Conservation (phyloP, 2,888 invertebrate genomes). For the Sinhomidia bicolor region DNA sequence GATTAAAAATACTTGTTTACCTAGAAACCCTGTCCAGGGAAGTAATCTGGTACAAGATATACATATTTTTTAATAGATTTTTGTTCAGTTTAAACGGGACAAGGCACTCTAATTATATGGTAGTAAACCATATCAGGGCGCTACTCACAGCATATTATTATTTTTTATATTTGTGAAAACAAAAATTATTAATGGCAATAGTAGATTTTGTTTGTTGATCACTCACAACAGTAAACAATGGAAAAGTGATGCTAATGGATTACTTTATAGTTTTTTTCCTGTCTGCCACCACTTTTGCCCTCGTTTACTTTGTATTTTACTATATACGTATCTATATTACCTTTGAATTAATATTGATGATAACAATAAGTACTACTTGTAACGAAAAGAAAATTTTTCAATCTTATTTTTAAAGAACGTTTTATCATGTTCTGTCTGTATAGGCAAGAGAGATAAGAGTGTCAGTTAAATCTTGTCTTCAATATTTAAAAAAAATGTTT, state of each 20-base stretch:
- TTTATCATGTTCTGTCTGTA: neutral
- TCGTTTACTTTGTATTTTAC: too few relatives aligned
- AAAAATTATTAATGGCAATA: neutral
- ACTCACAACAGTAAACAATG: too few relatives aligned
- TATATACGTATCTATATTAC: too few relatives aligned
- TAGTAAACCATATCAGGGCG: conserved; percentile 29
- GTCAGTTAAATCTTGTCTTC: neutral
- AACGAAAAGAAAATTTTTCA: too few relatives aligned
- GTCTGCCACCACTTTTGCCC: too few relatives aligned
- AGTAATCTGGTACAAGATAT: conserved; percentile 44
- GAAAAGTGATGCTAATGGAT: too few relatives aligned
- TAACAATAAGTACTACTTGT: too few relatives aligned
- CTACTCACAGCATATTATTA: conserved; percentile 31
- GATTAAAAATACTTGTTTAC: conserved; percentile 42
- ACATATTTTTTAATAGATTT: neutral
- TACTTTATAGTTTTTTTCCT: too few relatives aligned
- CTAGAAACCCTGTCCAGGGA: conserved; percentile 57
- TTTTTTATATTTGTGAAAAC: conserved; percentile 8
- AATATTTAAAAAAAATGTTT: neutral
- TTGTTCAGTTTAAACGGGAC: conserved; percentile 45
- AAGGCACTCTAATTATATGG: conserved; percentile 63
- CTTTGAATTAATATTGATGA: too few relatives aligned
- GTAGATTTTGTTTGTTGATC: too few relatives aligned
- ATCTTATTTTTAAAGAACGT: neutral
- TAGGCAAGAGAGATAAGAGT: conserved; percentile 14